These are phyloP conservation scores for Morpho achilles DNA, from an alignment of 2,888 invertebrate genomes.

Conservation along the genomic window DNA sequence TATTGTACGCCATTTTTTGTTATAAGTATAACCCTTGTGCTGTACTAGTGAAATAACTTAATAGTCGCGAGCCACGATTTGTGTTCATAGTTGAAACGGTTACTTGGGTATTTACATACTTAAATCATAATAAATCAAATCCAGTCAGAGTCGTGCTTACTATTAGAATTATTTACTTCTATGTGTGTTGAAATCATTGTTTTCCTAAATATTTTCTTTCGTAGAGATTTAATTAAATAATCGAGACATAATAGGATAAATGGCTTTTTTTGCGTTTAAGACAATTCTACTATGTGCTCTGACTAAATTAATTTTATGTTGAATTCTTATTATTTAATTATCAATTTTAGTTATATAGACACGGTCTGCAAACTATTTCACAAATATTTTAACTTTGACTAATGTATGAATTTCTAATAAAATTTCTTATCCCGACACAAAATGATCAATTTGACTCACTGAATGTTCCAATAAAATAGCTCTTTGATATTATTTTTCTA, in stretches of 20 bases:
- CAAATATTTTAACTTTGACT: constrained; percentile 39
- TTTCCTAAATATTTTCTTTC: constrained; percentile 52
- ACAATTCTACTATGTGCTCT: constrained; percentile 39
- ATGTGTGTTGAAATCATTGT: constrained; percentile 67
- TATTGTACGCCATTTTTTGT: constrained; percentile 54
- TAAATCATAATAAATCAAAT: constrained; percentile 49
- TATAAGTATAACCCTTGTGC: constrained; percentile 54
- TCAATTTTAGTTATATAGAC: constrained; percentile 36
- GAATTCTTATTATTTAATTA: constrained; percentile 46
- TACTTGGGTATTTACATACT: constrained; percentile 55
- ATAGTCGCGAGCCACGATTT: constrained; percentile 70
- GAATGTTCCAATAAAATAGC: constrained; percentile 71
- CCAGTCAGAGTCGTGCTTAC: constrained; percentile 46
- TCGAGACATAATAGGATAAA: constrained; percentile 64
- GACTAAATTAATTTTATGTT: constrained; percentile 27
- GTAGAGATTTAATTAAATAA: constrained; percentile 56
- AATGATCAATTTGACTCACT: constrained; percentile 49
- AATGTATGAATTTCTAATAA: constrained; percentile 38
- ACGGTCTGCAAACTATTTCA: constrained; percentile 25
- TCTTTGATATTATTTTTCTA: constrained; percentile 79
- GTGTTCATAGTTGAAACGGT: constrained; percentile 73
- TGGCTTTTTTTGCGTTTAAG: constrained; percentile 50
- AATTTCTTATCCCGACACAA: constrained; percentile 26
- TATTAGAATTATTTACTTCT: constrained; percentile 47
- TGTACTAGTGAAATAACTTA: constrained; percentile 60